Evolutionary conservation across 1,140 invertebrate species (phyloP).

Genomic region (Wiebesia pumilae): DNA sequence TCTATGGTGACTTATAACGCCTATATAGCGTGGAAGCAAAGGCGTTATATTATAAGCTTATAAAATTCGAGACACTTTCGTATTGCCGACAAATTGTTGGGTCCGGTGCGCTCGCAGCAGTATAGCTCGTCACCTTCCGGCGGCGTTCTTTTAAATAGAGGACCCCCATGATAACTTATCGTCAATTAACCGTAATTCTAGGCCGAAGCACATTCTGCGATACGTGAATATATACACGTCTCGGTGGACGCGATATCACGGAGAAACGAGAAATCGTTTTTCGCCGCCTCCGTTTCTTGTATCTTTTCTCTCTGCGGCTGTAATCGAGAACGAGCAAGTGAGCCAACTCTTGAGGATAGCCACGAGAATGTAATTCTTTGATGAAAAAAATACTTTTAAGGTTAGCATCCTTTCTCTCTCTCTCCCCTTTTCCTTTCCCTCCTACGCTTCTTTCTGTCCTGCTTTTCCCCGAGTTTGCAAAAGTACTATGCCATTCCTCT

Average conservation of each 20-base stretch:
- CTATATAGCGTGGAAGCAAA: background rate
- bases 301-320: constrained; percentile 1
- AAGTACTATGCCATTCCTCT: background rate
- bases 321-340: constrained; percentile 32
- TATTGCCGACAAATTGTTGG: constrained; percentile 67
- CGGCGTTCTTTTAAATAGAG: constrained; percentile 65
- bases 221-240: background rate
- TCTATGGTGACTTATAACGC: no score
- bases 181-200: constrained; percentile 65
- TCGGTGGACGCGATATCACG: constrained; percentile 23
- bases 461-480: no score
- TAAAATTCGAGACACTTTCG: constrained; percentile 44
- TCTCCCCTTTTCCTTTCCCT: background rate
- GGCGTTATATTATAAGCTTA: constrained; percentile 18
- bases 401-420: background rate
- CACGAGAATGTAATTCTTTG: constrained; percentile 40
- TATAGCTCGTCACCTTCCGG: constrained; percentile 60
- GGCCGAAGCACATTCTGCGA: constrained; percentile 36
- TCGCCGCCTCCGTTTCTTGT: constrained; percentile 8
- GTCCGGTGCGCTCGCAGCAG: constrained; percentile 38
- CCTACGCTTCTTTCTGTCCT: no score
- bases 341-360: background rate
- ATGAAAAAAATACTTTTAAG: constrained; percentile 37
- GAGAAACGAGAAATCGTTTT: constrained; percentile 55
- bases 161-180: constrained; percentile 64